Evolutionary conservation across 2,888 invertebrate genomes (phyloP).

Genomic region (Oscheius myriophilus): DNA sequence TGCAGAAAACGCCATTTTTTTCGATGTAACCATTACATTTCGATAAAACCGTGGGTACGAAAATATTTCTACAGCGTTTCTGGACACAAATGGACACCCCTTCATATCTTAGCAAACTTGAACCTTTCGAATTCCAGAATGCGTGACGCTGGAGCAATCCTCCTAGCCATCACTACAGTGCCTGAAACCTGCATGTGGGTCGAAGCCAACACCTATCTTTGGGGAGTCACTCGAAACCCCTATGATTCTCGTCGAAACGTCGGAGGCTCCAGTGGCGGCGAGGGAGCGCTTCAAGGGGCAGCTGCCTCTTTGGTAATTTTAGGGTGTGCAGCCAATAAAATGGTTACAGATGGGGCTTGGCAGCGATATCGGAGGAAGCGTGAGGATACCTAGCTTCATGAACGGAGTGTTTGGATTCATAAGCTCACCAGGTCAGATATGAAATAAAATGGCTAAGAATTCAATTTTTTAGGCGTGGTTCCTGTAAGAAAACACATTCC

Average conservation of each 20-base stretch:
- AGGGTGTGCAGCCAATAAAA: not conserved
- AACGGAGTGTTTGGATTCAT: slow-evolving; percentile 18
- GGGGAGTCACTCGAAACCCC: slow-evolving; percentile 17
- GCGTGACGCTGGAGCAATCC: slow-evolving; percentile 23
- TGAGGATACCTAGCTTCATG: slow-evolving; percentile 15
- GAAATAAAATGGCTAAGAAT: not conserved
- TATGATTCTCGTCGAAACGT: slow-evolving; percentile 24
- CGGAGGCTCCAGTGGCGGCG: slow-evolving; percentile 32
- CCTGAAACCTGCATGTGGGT: slow-evolving; percentile 27
- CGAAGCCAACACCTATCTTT: slow-evolving; percentile 14
- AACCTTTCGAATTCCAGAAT: too few relatives aligned
- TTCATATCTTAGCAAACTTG: too few relatives aligned
- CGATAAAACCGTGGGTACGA: too few relatives aligned
- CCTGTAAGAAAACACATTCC: slow-evolving; percentile 24
- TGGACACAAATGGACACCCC: too few relatives aligned
- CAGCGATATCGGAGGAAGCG: slow-evolving; percentile 21
- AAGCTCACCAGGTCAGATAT: slow-evolving; percentile 6
- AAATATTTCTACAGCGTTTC: too few relatives aligned
- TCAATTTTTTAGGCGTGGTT: not conserved
- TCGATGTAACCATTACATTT: too few relatives aligned
- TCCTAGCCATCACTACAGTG: slow-evolving; percentile 21
- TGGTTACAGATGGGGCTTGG: slow-evolving; percentile 12
- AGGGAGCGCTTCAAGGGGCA: slow-evolving; percentile 23
- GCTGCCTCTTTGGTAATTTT: slow-evolving; percentile 18
- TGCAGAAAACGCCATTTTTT: too few relatives aligned